Conservation (phyloP, 2,113 vertebrate genomes). For the Calyptommatus sinebrachiatus region DNA sequence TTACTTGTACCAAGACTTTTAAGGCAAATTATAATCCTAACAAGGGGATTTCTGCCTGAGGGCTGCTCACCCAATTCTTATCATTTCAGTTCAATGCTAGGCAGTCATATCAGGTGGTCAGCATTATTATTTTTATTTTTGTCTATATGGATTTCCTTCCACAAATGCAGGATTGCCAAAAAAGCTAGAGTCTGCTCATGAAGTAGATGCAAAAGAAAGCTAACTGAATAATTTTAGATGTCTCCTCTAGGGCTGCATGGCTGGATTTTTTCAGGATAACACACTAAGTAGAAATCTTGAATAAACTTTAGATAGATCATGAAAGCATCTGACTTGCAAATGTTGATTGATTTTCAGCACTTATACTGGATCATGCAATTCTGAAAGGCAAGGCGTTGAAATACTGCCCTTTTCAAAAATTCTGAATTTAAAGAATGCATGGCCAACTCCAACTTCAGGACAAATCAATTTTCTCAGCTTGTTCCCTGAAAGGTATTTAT, state of each 20-base stretch:
- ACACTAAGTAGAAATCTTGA: not conserved
- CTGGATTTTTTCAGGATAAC: not conserved
- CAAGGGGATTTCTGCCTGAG: too few relatives aligned
- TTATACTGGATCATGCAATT: not conserved
- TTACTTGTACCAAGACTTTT: too few relatives aligned
- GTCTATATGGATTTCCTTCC: too few relatives aligned
- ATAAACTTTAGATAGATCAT: not conserved
- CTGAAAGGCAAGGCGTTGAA: not conserved
- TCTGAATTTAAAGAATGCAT: not conserved
- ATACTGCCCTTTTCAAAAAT: not conserved
- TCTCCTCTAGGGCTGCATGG: not conserved
- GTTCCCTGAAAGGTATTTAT: not conserved
- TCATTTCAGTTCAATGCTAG: too few relatives aligned
- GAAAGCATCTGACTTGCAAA: not conserved
- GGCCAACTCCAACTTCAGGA: not conserved
- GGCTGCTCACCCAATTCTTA: too few relatives aligned
- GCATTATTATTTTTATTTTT: too few relatives aligned
- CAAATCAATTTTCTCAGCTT: not conserved
- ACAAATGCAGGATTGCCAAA: too few relatives aligned
- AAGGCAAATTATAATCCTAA: too few relatives aligned
- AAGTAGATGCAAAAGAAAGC: not conserved
- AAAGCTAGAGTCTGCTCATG: too few relatives aligned
- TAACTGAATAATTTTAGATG: not conserved
- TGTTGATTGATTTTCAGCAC: not conserved
- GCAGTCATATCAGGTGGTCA: too few relatives aligned